Base-by-base conservation (phyloP, 1,140 invertebrate genomes). In the Cyphomyrmex costatus region DNA sequence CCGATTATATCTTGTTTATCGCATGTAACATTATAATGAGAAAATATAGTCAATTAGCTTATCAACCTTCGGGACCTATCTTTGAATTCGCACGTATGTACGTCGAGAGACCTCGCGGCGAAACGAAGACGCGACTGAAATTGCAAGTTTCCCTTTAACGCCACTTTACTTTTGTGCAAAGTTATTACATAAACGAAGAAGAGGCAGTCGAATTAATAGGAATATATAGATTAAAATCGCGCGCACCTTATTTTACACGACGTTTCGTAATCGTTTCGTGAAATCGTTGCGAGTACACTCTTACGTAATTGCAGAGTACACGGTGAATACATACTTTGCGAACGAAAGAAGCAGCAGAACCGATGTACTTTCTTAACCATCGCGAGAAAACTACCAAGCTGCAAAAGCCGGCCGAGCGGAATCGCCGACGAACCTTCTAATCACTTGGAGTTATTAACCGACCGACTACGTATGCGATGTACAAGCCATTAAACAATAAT, bases 251-350 rank as follows among this genome's bases (percentile, higher is more conserved):
- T 82, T 73, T 82, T 73, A 73, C 79, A 33, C 77, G 21, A 24
- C 46, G 68, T 83, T 83, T 83, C 79, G 68, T 83, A 83, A 83
- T 83, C 68, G 77, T 68, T 70, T 68, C 63, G 79, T 49, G 79
- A 83, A 83, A 83, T 83, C 79, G 79, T 83, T 61, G 79, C 68
- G 68, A 36, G 27, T 60, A 74, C 51, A n/a, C 79, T 73, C 68
- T 83, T 83, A 74, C 79, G n/a, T 83, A 83, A 83, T 83, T 74
- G 79, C 79, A 60, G 79, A 73, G 79, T 74, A 49, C 79, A 70
- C 79, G 68, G 42, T 60, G 79, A 60, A 74, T 83, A 68, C n/a
- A 16, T 49, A 21, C 77, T 42, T n/a, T 6, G 3, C 68, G 79
- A 60, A 19, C 56, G 79, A 82, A 60, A 58, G 33, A 56, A 70